Conservation (phyloP, 2,888 invertebrate species). For the Oxytorus armatus region DNA sequence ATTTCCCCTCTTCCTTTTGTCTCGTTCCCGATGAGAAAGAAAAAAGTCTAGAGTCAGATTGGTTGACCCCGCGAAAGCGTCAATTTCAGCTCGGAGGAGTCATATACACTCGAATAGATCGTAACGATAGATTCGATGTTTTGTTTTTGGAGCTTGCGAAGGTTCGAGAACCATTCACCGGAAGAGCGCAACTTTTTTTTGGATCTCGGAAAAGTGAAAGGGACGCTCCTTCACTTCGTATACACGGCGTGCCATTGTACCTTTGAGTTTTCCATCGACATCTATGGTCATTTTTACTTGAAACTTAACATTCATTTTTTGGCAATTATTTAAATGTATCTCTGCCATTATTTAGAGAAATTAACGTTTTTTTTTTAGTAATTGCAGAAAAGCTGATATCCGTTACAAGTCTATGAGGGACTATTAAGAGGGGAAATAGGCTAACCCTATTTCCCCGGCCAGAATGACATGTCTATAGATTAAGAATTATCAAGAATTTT, state of each 20-base stretch:
- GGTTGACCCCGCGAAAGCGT: slow-evolving; percentile 50
- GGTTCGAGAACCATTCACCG: slow-evolving; percentile 42
- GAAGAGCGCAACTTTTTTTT: slow-evolving; percentile 44
- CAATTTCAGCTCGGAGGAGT: slow-evolving; percentile 42
- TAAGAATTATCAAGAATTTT: too few species aligned
- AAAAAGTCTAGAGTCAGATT: slow-evolving; percentile 35
- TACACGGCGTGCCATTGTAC: slow-evolving; percentile 1
- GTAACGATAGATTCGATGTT: slow-evolving; percentile 55
- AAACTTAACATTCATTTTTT: too few species aligned
- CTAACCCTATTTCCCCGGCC: neutral
- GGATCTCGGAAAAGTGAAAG: slow-evolving; percentile 37
- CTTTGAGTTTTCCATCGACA: slow-evolving; percentile 9
- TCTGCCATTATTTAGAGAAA: too few species aligned
- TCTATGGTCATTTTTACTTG: neutral
- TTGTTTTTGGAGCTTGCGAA: neutral
- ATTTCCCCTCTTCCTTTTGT: slow-evolving; percentile 13
- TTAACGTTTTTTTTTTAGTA: too few species aligned
- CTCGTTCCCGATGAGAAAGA: neutral
- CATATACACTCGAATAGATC: slow-evolving; percentile 37
- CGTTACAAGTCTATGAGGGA: too few species aligned
- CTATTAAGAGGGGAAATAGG: too few species aligned
- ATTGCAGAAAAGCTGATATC: too few species aligned
- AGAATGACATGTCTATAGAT: too few species aligned
- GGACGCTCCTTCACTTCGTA: slow-evolving; percentile 16
- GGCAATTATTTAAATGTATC: too few species aligned